Percentiles rank a stretch among this genome's conserved stretches.
Evolutionary conservation across 1,140 invertebrate species (phyloP).

Genomic region (Oppia nitens): DNA sequence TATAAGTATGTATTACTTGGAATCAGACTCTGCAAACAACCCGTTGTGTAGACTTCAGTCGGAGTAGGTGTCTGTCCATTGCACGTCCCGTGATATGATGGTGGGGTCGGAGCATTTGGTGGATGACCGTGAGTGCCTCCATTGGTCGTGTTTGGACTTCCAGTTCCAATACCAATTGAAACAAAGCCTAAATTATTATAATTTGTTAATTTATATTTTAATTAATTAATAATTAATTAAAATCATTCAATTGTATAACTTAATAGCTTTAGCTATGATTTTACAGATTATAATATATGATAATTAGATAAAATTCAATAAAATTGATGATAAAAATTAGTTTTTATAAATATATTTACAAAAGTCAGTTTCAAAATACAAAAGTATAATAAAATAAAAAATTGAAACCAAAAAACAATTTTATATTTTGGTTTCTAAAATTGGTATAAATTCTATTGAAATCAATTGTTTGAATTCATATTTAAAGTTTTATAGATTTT

Average conservation of each 20-base stretch:
- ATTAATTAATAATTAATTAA: not conserved
- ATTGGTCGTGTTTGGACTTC: not conserved
- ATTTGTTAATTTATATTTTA: not conserved
- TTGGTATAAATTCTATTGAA: no score
- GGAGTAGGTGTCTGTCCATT: not conserved
- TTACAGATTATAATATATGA: no score
- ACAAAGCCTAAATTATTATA: not conserved
- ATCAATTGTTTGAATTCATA: no score
- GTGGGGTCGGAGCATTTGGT: conserved; percentile 1
- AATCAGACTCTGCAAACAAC: conserved; percentile 6
- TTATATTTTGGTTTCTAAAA: no score
- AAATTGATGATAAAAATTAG: no score
- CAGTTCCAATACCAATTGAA: not conserved
- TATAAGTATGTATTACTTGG: not conserved
- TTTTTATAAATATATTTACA: no score
- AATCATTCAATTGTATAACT: not conserved
- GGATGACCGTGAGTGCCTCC: not conserved
- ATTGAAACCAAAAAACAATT: no score
- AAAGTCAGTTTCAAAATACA: no score
- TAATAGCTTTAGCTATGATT: not conserved
- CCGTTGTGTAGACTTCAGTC: conserved; percentile 2
- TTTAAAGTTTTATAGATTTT: no score
- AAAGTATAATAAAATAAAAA: no score
- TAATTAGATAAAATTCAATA: no score
- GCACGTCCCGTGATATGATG: not conserved